Evolutionary conservation across 2,888 invertebrate genomes (phyloP).

Genomic region (Laothoe populi): DNA sequence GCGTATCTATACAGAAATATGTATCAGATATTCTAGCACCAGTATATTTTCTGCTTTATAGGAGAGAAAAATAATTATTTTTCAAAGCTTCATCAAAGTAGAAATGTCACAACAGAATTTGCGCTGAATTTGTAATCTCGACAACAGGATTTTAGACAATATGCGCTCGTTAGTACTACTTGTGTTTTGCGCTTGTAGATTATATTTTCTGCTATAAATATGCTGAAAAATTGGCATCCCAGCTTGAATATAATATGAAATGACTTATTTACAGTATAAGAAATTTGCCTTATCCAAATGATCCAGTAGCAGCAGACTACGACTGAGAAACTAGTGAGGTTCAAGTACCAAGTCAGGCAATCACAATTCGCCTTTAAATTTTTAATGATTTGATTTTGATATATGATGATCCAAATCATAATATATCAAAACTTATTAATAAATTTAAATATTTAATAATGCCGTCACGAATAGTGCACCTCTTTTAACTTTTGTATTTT

Average conservation of each 20-base stretch:
- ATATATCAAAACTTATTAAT: no score
- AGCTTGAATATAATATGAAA: background rate
- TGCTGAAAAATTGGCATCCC: background rate
- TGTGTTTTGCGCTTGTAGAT: background rate
- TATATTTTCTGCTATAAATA: background rate
- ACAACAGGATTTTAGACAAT: constrained; percentile 6
- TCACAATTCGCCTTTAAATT: no score
- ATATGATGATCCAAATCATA: no score
- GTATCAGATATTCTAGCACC: background rate
- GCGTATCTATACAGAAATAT: no score
- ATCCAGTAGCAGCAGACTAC: background rate
- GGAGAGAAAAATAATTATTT: background rate
- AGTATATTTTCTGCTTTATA: background rate
- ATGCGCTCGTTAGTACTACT: background rate
- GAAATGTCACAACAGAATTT: background rate
- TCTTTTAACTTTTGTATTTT: no score
- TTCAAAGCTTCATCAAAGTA: background rate
- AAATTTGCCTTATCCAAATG: no score
- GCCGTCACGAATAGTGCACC: no score
- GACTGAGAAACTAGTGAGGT: no score
- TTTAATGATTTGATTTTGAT: no score
- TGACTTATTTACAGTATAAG: no score
- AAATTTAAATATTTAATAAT: no score
- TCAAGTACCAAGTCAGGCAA: no score
- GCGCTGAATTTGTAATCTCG: background rate